Base-by-base conservation (phyloP, 92 coral and sea anemone genomes). In the Palythoa grandis region DNA sequence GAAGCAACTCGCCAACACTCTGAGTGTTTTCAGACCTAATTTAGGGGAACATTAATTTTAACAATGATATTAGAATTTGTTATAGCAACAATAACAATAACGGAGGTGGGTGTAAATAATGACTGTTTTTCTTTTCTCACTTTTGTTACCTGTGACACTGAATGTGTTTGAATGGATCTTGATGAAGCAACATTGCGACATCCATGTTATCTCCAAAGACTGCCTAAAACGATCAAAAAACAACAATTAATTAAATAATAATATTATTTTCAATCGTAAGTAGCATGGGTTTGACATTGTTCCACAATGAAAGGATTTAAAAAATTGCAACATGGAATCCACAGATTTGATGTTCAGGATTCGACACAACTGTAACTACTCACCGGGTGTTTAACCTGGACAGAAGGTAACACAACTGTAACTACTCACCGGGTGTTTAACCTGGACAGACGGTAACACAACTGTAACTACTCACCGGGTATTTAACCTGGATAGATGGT, bases 331-430 rank as follows among this genome's bases (percentile, higher is more conserved):
- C 8, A 1, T 43, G 48, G 48, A 43, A 43, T 3, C 8, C 8
- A 43, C 2, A 43, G 8, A 43, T 43, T 14, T 60, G 1, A 60
- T 60, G 5, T 14, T 68, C 72, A 68, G 14, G 20, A 11, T 29
- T 29, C 35, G 35, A 23, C 10, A 69, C 50, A 23, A 50, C 15
- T 43, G 37, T 22, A 20, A 16, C 50, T 35, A 90, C 98, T 86
- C 86, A 96, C 98, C 5, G 95, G 98, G 75, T 87, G 93, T n/a
- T 88, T 73, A 23, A 70, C 72, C 70, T 96, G 98, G 39, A 96
- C 88, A 11, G 91, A 82, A 0, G 35, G 35, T 29, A 24, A 23
- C 10, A 69, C 50, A 23, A 50, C 15, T 43, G 37, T 22, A 20
- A 16, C 50, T 35, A 90, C 98, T 86, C 86, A 96, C 98, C 6